These are phyloP conservation scores for Callitettix versicolor DNA, from an alignment of 1,140 invertebrate genomes.

Conservation along the genomic window DNA sequence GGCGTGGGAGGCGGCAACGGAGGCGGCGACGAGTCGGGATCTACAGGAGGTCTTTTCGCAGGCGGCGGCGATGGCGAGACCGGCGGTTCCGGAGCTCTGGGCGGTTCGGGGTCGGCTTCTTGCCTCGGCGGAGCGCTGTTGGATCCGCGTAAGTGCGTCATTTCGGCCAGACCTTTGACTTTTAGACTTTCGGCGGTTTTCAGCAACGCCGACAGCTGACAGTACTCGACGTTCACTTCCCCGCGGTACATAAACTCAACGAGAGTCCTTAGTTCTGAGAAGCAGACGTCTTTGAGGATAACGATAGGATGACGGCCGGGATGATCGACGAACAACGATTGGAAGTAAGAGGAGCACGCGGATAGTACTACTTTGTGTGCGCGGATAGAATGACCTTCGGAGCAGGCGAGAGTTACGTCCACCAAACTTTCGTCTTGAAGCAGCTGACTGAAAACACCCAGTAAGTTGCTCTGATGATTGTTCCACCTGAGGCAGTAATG, in stretches of 20 bases:
- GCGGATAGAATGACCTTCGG: slow-evolving; percentile 84
- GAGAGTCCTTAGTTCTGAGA: slow-evolving; percentile 77
- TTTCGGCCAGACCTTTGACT: slow-evolving; percentile 82
- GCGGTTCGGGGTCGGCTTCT: slow-evolving; percentile 27
- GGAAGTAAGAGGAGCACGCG: slow-evolving; percentile 90
- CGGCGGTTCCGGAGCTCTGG: slow-evolving; percentile 31
- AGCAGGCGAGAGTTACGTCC: slow-evolving; percentile 89
- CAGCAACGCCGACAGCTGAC: slow-evolving; percentile 77
- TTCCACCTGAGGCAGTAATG: slow-evolving; percentile 92
- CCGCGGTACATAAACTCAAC: slow-evolving; percentile 95
- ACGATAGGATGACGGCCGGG: slow-evolving; percentile 86
- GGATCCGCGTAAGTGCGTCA: slow-evolving; percentile 61
- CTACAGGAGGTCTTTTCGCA: slow-evolving; percentile 9
- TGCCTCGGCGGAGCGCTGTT: slow-evolving; percentile 23
- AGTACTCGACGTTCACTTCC: slow-evolving; percentile 88
- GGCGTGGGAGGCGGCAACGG: slow-evolving; percentile 20
- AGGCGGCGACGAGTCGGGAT: slow-evolving; percentile 21
- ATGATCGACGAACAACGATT: slow-evolving; percentile 77
- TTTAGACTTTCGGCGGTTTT: slow-evolving; percentile 89
- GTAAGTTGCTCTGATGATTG: slow-evolving; percentile 91
- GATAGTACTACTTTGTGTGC: slow-evolving; percentile 92
- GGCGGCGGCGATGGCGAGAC: slow-evolving; percentile 11
- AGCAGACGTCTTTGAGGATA: slow-evolving; percentile 85
- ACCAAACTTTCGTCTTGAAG: slow-evolving; percentile 87
- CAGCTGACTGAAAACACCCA: slow-evolving; percentile 89